Conservation (phyloP, 2,888 invertebrate genomes). For the Chaetogeoica ovagalla region DNA sequence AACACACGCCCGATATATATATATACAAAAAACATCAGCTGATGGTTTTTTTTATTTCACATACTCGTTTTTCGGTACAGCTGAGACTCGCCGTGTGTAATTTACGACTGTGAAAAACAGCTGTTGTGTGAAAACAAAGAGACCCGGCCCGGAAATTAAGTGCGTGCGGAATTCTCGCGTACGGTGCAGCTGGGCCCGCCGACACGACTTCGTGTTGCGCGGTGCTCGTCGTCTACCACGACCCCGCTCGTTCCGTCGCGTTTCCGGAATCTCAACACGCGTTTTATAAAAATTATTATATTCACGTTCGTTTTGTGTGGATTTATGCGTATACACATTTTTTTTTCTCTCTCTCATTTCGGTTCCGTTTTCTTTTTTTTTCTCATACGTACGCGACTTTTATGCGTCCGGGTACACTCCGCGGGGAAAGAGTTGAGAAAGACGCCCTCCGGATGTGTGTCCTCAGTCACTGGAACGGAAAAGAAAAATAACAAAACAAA, state of each 20-base stretch:
- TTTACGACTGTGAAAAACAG: slow-evolving; percentile 41
- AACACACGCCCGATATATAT: background rate
- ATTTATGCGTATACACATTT: no score
- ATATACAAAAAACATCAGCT: slow-evolving; percentile 30
- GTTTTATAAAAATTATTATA: no score
- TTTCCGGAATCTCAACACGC: slow-evolving; percentile 47
- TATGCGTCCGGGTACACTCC: no score
- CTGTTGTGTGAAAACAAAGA: slow-evolving; percentile 50
- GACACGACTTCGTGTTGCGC: background rate
- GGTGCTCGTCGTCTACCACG: background rate
- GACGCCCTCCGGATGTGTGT: no score
- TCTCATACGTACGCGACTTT: no score
- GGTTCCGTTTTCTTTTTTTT: no score
- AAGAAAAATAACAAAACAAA: no score
- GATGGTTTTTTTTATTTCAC: background rate
- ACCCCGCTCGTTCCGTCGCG: slow-evolving; percentile 16
- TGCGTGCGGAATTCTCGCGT: slow-evolving; percentile 24
- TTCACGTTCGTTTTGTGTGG: no score
- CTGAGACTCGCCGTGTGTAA: slow-evolving; percentile 28
- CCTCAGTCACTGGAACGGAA: no score
- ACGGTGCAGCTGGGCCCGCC: slow-evolving; percentile 15
- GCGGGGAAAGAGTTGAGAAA: no score
- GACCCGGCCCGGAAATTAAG: slow-evolving; percentile 34
- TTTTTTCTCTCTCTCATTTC: no score
- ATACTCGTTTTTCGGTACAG: slow-evolving; percentile 24